Evolutionary conservation across 2,888 invertebrate genomes (phyloP).

Genomic region (Rapana venosa): DNA sequence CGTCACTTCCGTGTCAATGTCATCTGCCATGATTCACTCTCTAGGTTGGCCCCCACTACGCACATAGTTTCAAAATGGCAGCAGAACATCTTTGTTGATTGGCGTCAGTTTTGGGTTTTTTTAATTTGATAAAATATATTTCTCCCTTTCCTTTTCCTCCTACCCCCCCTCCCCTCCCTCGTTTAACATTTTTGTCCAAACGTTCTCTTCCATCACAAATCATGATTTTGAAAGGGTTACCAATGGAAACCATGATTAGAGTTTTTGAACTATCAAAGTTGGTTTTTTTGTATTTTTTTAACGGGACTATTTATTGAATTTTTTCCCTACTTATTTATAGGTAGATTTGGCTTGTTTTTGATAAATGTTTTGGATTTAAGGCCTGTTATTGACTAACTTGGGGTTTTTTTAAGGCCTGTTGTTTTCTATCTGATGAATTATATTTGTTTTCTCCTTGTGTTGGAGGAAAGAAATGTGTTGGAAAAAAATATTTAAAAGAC

Average conservation of each 20-base stretch:
- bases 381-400: not conserved
- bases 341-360: not conserved
- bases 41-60: slow-evolving; percentile 33
- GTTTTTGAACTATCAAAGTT: not conserved
- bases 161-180: not conserved
- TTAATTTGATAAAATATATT: no score
- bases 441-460: not conserved
- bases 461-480: not conserved
- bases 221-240: no score
- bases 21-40: slow-evolving; percentile 35
- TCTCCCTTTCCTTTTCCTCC: not conserved
- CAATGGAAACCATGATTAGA: no score
- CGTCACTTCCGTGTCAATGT: not conserved
- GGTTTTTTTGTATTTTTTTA: not conserved
- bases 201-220: not conserved
- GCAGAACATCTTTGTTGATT: slow-evolving; percentile 37
- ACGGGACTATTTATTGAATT: not conserved
- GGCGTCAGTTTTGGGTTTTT: slow-evolving; percentile 3
- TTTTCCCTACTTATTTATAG: not conserved
- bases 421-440: not conserved
- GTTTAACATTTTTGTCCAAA: not conserved
- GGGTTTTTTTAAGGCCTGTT: not conserved
- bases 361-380: not conserved
- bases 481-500: not conserved
- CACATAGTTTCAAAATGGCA: slow-evolving; percentile 44